Conservation (phyloP, 2,888 invertebrate species). For the Octodonta nipae region DNA sequence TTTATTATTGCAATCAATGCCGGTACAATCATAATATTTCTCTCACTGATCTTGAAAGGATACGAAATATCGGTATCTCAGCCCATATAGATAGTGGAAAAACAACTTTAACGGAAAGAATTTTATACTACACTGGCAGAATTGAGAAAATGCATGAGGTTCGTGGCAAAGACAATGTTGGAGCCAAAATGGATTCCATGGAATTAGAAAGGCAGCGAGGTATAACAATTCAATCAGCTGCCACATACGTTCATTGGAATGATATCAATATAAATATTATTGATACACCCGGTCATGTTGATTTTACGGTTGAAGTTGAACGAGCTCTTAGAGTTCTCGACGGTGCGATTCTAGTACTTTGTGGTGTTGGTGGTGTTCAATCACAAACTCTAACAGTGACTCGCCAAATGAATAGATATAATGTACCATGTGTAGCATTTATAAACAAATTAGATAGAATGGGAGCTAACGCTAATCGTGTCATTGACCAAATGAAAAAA, state of each 20-base stretch:
- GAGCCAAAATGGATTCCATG: conserved; percentile 99
- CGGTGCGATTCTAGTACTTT: conserved; percentile 87
- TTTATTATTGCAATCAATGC: too few species aligned
- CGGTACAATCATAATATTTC: too few species aligned
- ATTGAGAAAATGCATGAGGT: conserved; percentile 98
- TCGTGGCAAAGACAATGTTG: conserved; percentile 90
- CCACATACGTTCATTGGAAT: conserved; percentile 95
- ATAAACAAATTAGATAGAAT: conserved; percentile 92
- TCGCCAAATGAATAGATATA: conserved; percentile 90
- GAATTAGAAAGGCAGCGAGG: conserved; percentile 95
- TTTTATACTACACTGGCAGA: conserved; percentile 92
- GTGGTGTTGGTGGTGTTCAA: conserved; percentile 96
- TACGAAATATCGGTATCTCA: conserved; percentile 97
- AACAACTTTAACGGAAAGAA: conserved; percentile 94
- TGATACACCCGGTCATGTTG: conserved; percentile 97
- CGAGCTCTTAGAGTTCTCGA: conserved; percentile 88
- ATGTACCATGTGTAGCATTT: conserved; percentile 91
- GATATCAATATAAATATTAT: conserved; percentile 95
- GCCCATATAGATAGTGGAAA: conserved; percentile 99
- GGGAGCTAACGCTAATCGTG: conserved; percentile 72
- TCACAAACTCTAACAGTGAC: conserved; percentile 96
- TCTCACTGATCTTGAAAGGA: too few species aligned
- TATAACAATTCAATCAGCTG: conserved; percentile 99
- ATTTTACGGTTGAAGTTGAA: conserved; percentile 97
- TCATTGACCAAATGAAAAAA: conserved; percentile 63